Base-by-base conservation (phyloP, 2,888 invertebrate genomes). In the Adelognathus sp. region DNA sequence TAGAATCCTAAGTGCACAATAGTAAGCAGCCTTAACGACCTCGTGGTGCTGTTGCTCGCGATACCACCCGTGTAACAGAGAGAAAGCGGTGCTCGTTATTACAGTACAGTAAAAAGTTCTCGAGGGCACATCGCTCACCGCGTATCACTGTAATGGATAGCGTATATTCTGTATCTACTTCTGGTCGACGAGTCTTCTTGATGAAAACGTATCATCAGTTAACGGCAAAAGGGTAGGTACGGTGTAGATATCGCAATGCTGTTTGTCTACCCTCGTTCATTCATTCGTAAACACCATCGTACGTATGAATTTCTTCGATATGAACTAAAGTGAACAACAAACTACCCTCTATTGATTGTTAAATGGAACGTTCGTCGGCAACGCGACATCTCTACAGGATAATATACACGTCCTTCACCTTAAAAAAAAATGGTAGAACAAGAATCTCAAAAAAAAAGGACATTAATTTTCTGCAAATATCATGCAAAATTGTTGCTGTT, bases 1-100 rank as follows among this genome's bases (percentile, higher is more conserved):
- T 77, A 77, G 61, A 69, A 69, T 67, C 61, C 66, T 69, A 73
- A 77, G 77, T 73, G 77, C 69, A 73, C 77, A 77, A 61, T 73
- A 69, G 73, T 73, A 64, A 73, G 71, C 46, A 61, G 66, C 63
- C 44, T 71, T 77, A 74, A 70, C 75, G 61, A 71, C 79, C 33
- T 66, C 14, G 60, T 69, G 33, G 64, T 31, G 60, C 61, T 70
- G 70, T 66, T 58, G 36, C 70, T 70, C 33, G 31, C 33, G 7
- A 27, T 63, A 21, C 54, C 27, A 29, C 33, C 21, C 18, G 63
- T 70, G 54, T 46, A 61, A 63, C 69, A 64, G 54, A 56, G 67
- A 69, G 52, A 75, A 61, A 61, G 67, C 52, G 66, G 16, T 29
- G 44, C 46, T 76, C 70, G 63, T 76, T 76, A 70, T 54, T 70